Evolutionary conservation across 2,888 invertebrate genomes (phyloP), one percentile per base, ranked within the genome.

Genomic region (Trimorus sp.): DNA sequence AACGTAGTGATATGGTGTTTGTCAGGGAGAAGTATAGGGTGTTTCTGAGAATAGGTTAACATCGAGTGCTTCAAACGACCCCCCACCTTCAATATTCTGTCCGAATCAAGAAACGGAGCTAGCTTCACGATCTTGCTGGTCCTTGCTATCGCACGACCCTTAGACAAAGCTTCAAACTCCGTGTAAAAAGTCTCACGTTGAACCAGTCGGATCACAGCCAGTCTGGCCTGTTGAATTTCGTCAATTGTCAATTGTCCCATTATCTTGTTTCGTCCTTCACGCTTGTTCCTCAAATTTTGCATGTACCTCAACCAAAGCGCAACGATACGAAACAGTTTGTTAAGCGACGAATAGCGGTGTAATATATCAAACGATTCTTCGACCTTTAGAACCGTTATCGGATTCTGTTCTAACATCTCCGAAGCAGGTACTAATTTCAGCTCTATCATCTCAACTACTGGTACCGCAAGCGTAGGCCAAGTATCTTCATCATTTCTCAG

Each of bases 21-120:
- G 11, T 45, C 45, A 45, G 45, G 45, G 45, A 45, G 45, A 45
- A 45, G 45, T 45, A 45, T 45, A 45, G 45, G 45, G 45, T 45
- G 45, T 12, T 45, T 45, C 12, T 45, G 45, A 2, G 45, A 45
- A 45, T 45, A 45, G 2, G 1, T 6, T 11, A 45, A 12, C 9
- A 2, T 9, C 45, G 45, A 45, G 11, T 45, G 11, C 12, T 7
- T 45, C 6, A 45, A 45, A 45, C 45, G 45, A 45, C 45, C 45
- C 12, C 45, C 45, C 11, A 45, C 45, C 12, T 12, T 45, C 9
- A 45, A 11, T 45, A 45, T 6, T 1, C 45, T 12, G 9, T 11
- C 45, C 11, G 45, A 45, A 45, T 45, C 45, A 11, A 45, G 9
- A 12, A 45, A 45, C 45, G 45, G 45, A 45, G 9, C 45, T 11